Evolutionary conservation across 2,888 invertebrate species (phyloP).

Genomic region (Sinohyriopsis cumingii): DNA sequence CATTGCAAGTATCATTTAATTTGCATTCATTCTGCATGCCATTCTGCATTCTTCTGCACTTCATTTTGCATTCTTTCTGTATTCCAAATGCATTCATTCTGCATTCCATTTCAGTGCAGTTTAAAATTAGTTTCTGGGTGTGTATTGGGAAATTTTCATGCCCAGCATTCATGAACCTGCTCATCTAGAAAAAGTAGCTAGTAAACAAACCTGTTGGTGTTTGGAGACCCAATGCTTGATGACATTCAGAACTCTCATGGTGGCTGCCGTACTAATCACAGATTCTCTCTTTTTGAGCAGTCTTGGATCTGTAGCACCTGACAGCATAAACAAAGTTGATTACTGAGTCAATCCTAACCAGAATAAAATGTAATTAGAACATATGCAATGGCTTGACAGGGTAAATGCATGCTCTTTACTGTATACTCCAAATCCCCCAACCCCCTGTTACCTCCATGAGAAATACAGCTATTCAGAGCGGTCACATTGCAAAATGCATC

Average conservation of each 20-base stretch:
- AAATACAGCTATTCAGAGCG: too few relatives aligned
- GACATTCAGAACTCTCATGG: constrained; percentile 92
- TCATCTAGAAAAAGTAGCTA: neutral
- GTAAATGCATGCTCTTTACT: neutral
- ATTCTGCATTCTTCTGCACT: too few relatives aligned
- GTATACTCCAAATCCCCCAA: neutral
- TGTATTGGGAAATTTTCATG: neutral
- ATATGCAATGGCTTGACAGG: neutral
- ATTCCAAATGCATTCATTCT: too few relatives aligned
- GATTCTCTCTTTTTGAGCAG: constrained; percentile 68
- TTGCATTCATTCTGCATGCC: too few relatives aligned
- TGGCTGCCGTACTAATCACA: constrained; percentile 90
- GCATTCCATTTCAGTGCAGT: too few relatives aligned
- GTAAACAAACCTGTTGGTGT: constrained; percentile 80
- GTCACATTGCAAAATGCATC: too few relatives aligned
- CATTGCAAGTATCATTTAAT: too few relatives aligned
- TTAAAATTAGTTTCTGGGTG: neutral
- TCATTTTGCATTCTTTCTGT: too few relatives aligned
- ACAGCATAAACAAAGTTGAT: neutral
- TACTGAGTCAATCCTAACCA: too few relatives aligned
- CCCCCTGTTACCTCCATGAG: too few relatives aligned
- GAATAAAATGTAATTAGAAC: too few relatives aligned
- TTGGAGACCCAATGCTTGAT: constrained; percentile 89
- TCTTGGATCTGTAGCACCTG: constrained; percentile 59
- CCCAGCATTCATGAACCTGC: neutral